phyloP scores from a whole-genome alignment of 2,888 invertebrate genomes.

The Dasypogon diadema region DNA sequence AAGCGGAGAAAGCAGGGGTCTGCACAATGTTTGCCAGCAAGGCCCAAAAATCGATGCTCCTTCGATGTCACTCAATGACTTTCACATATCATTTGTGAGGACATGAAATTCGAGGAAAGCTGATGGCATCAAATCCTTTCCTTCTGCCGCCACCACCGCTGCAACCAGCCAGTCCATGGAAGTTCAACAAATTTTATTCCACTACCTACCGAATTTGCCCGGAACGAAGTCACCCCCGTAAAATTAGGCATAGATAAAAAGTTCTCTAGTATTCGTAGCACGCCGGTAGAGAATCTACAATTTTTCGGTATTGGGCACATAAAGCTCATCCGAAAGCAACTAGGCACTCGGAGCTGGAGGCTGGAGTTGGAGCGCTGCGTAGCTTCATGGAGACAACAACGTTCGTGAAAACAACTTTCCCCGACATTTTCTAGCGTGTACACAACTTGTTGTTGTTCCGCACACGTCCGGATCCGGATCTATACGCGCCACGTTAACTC shows the following conservation, averaged over 20 bases:
- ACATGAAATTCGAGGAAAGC: constrained; percentile 9
- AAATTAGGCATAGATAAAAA: constrained; percentile 36
- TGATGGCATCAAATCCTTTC: constrained; percentile 2
- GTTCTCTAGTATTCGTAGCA: constrained; percentile 35
- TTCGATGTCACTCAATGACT: constrained; percentile 10
- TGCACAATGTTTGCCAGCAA: too few species aligned
- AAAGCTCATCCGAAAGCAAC: constrained; percentile 39
- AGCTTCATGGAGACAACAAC: neutral
- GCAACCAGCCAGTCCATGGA: neutral
- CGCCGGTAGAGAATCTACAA: constrained; percentile 31
- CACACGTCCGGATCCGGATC: neutral
- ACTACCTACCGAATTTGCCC: constrained; percentile 12
- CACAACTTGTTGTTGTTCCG: neutral
- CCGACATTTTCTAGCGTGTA: constrained; percentile 1
- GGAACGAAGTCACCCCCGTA: constrained; percentile 30
- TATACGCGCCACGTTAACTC: constrained; percentile 15
- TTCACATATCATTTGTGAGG: constrained; percentile 22
- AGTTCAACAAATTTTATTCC: constrained; percentile 29
- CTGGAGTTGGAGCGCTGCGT: neutral
- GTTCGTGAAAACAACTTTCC: constrained; percentile 7
- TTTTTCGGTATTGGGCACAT: constrained; percentile 39
- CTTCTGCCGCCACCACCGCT: neutral
- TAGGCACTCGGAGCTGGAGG: neutral
- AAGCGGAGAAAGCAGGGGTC: too few species aligned
- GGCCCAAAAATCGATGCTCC: constrained; percentile 15